Evolutionary conservation across 2,113 vertebrate genomes (phyloP), one percentile per base, ranked within the genome.

Genomic region (Mugil cephalus): DNA sequence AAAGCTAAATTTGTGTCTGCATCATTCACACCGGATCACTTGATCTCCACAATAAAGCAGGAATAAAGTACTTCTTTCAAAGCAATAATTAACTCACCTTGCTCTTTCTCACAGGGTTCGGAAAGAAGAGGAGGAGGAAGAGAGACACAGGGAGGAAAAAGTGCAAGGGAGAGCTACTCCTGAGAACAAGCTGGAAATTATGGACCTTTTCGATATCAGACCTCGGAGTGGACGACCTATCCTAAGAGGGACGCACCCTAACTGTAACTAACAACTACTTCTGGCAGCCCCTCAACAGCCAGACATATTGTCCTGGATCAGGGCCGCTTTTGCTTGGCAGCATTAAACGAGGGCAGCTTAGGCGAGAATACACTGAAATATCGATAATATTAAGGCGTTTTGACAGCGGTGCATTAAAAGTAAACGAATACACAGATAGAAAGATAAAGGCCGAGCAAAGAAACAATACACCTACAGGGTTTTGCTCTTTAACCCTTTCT

Each of bases 171-270:
- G 24, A 82, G 15, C 75, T 79, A 71, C 74, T 85, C 81, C 77
- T 80, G 87, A 79, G 87, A 87, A 69, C 46, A 69, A 64, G 72
- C 79, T 76, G 84, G 74, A 86, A 82, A 87, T 78, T 55, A 72
- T 76, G 84, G 87, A 84, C 81, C 83, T 71, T 75, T 79, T 88
- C 62, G 69, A 82, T 82, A 85, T 87, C 82, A 84, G 77, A 87
- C 65, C 85, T 80, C 73, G 14, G 80, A 83, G 74, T 79, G 83
- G 83, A 87, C 78, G 50, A 87, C 83, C 79, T 76, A 65, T 87
- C 85, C 80, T 53, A 76, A 84, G 85, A 77, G 83, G 85, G 89
- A 88, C 80, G 81, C 82, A 58, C 85, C 91, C 85, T 82, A 45
- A 80, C 82, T 86, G 85, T 81, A 87, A 87, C 84, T 83, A 87